Evolutionary conservation across 1,140 invertebrate genomes (phyloP), one percentile per base, ranked within the genome.

Genomic region (Laodelphax striatellus): DNA sequence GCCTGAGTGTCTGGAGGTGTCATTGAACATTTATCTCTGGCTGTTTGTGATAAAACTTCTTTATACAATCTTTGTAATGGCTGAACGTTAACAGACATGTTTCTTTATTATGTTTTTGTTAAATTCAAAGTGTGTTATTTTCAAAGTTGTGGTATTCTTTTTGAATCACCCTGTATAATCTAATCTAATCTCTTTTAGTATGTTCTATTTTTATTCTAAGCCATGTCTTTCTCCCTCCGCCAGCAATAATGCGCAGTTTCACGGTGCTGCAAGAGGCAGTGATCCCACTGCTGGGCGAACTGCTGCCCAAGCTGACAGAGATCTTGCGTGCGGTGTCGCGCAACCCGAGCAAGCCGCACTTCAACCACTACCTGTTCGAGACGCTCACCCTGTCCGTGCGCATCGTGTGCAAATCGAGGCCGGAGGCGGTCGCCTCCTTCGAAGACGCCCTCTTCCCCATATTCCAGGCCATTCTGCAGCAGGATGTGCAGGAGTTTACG

Each of bases 301-400:
- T 94, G 14, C 74, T 98, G 44, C 86, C 88, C 2, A 87, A 90
- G 70, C 77, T 98, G 4, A 93, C 91, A 0, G 77, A 84, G 62
- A 94, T 94, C 73, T 73, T 98, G 3, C 74, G 82, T 6, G 70
- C 82, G 8, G 93, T 95, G n/a, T 81, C 92, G 43, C 92, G 90
- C 77, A 98, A 98, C 78, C 95, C 95, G 0, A 93, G 88, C 66
- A 91, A 92, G 66, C 95, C 96, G 0, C 90, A 97, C 72, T 98
- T 97, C 73, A 98, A 98, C 77, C 95, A 98, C 72, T 98, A 92
- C 75, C 77, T 98, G 1, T 98, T 98, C 74, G 96, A 98, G 77
- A 90, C 88, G 0, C 75, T 98, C 21, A 88, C 90, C 52, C 76
- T 98, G 34, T 84, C 87, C 10, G 90, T 98, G 21, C 85, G 87